A percentile compares a stretch with the other conserved stretches of the same genome.
phyloP scores from a whole-genome alignment of 2,888 invertebrate genomes.

The Peribatodes rhomboidaria region DNA sequence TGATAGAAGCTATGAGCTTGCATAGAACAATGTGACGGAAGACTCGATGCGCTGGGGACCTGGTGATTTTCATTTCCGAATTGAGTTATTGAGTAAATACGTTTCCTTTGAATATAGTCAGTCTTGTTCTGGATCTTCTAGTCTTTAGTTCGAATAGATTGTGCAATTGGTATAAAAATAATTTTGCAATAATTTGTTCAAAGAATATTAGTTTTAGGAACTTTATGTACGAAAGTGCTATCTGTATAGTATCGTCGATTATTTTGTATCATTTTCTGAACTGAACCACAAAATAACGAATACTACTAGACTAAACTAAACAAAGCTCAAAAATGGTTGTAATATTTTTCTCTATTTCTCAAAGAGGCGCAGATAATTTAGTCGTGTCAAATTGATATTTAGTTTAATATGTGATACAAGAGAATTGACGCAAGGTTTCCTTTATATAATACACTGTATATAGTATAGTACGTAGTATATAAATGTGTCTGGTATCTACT shows the following conservation, averaged over 20 bases:
- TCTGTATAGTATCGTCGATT: background rate
- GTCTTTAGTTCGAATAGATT: conserved; percentile 26
- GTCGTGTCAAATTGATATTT: too few relatives aligned
- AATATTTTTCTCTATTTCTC: too few relatives aligned
- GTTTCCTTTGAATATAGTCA: conserved; percentile 23
- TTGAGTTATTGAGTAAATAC: background rate
- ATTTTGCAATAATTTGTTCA: conserved; percentile 12
- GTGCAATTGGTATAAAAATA: conserved; percentile 16
- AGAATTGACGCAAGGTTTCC: too few relatives aligned
- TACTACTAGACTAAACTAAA: too few relatives aligned
- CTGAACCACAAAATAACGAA: too few relatives aligned
- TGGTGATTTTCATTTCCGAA: conserved; percentile 28
- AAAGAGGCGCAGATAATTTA: too few relatives aligned
- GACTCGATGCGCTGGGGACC: conserved; percentile 3
- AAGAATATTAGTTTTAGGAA: background rate
- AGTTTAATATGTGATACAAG: too few relatives aligned
- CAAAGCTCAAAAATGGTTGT: too few relatives aligned
- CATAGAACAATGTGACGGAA: conserved; percentile 1
- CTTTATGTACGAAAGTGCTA: background rate
- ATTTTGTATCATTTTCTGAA: too few relatives aligned
- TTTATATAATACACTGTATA: background rate
- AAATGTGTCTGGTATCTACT: background rate
- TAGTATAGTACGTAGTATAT: background rate
- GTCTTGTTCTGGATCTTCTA: conserved; percentile 25
- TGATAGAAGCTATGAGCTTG: conserved; percentile 14